phyloP scores from a whole-genome alignment of 2,797 vertebrate genomes.

The Lithobates sylvaticus region DNA sequence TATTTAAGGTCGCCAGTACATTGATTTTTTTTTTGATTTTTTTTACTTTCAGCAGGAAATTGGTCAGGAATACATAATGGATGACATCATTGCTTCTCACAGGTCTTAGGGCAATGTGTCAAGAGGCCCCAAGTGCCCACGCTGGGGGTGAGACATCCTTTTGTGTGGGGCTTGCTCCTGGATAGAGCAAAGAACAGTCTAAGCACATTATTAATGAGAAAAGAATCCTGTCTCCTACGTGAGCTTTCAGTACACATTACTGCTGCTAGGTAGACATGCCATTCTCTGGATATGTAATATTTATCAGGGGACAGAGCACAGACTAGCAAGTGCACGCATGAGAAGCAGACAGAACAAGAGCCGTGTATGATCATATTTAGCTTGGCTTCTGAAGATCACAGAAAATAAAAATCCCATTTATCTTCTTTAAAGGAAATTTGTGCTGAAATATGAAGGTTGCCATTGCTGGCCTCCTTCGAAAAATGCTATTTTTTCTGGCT shows the following conservation, averaged over 20 bases:
- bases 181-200: constrained; percentile 26
- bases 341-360: constrained; percentile 1
- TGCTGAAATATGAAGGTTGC: too few species aligned
- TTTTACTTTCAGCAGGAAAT: constrained; percentile 16
- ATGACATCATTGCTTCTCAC: constrained; percentile 34
- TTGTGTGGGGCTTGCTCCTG: constrained; percentile 19
- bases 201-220: constrained; percentile 54
- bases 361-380: neutral
- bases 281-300: constrained; percentile 29
- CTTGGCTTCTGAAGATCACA: neutral
- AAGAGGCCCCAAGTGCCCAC: constrained; percentile 19
- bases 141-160: constrained; percentile 32
- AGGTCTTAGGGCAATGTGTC: constrained; percentile 41
- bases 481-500: too few species aligned
- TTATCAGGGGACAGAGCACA: constrained; percentile 29
- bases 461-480: too few species aligned
- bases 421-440: neutral
- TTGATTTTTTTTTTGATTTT: neutral
- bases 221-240: constrained; percentile 52
- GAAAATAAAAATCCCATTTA: neutral
- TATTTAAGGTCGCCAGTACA: constrained; percentile 24
- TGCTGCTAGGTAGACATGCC: constrained; percentile 38
- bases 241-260: constrained; percentile 47
- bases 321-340: constrained; percentile 12
- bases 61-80: constrained; percentile 24